A percentile compares a stretch with the other conserved stretches of the same genome.
phyloP scores from a whole-genome alignment of 92 coral and sea anemone species.

The Palythoa grandiflora region DNA sequence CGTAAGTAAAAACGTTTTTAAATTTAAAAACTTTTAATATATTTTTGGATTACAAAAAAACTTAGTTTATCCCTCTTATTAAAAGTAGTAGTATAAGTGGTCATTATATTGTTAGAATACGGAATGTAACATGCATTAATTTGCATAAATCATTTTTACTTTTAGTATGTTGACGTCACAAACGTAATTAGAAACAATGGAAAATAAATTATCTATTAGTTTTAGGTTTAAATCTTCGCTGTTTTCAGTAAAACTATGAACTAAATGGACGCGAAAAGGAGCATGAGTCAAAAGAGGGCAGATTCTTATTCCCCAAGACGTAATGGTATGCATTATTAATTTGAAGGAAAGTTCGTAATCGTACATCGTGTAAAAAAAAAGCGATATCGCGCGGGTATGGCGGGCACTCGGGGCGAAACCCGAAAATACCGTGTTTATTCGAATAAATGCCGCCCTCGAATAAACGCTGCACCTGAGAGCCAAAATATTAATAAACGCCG shows the following conservation, averaged over 20 bases:
- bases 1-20: no score
- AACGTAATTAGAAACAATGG: neutral
- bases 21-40: no score
- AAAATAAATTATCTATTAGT: neutral
- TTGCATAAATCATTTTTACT: neutral
- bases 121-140: no score
- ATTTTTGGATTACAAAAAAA: no score
- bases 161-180: constrained; percentile 13
- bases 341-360: neutral
- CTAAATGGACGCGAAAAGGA: constrained; percentile 10
- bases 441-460: no score
- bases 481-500: no score
- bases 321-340: neutral
- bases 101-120: no score
- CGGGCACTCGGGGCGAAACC: no score
- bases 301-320: neutral
- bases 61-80: no score
- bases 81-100: no score
- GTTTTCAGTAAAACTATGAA: neutral
- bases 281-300: neutral
- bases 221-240: neutral
- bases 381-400: neutral
- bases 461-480: no score
- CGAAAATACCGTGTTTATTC: no score
- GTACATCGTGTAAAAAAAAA: neutral